Conservation (phyloP, 2,888 invertebrate genomes). For the Brachypterus glaber region DNA sequence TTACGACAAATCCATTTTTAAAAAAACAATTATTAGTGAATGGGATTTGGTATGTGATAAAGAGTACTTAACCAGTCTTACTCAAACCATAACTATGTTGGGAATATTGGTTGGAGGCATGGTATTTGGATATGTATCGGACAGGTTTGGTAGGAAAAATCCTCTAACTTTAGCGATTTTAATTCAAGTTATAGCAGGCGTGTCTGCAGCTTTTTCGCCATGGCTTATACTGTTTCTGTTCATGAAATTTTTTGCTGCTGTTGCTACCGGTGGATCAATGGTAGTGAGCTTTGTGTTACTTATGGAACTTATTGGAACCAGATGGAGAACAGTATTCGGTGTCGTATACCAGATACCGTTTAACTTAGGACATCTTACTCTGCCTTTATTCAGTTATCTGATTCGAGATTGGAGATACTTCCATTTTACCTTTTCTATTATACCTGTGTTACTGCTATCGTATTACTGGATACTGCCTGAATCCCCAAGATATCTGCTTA, state of each 20-base stretch:
- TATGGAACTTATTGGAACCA: constrained; percentile 58
- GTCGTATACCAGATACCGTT: constrained; percentile 47
- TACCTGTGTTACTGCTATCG: constrained; percentile 46
- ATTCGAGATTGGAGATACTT: constrained; percentile 45
- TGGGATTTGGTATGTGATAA: constrained; percentile 63
- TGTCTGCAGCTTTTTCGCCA: constrained; percentile 57
- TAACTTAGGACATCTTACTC: constrained; percentile 43
- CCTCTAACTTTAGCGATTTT: constrained; percentile 62
- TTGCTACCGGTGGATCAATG: constrained; percentile 72
- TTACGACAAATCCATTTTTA: constrained; percentile 45
- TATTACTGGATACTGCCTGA: constrained; percentile 61
- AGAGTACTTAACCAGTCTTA: constrained; percentile 54
- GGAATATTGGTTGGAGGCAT: constrained; percentile 65
- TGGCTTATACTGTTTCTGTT: constrained; percentile 53
- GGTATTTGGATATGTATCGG: constrained; percentile 59
- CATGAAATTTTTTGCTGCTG: constrained; percentile 58
- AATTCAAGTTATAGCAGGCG: constrained; percentile 59
- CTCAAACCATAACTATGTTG: constrained; percentile 65
- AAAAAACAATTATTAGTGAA: constrained; percentile 60
- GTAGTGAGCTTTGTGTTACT: constrained; percentile 59
- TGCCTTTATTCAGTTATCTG: constrained; percentile 43
- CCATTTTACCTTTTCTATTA: constrained; percentile 44
- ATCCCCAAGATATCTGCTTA: constrained; percentile 65
- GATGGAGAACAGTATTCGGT: constrained; percentile 44
- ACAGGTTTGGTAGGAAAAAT: constrained; percentile 64